Base-by-base conservation (phyloP, 2,113 vertebrate species). In the Polypterus senegalus region DNA sequence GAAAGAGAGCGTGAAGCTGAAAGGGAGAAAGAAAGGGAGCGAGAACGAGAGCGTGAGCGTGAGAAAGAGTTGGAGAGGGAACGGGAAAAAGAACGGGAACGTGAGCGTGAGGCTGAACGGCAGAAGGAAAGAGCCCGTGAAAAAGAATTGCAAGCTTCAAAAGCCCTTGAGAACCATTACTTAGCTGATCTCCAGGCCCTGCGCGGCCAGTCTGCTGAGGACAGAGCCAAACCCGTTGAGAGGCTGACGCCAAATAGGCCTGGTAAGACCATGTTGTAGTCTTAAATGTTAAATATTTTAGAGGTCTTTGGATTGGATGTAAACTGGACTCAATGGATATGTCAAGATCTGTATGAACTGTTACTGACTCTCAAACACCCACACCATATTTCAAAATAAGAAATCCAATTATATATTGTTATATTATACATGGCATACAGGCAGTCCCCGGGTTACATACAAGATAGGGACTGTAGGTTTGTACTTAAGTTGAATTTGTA, bases 91-190 rank as follows among this genome's bases (percentile, higher is more conserved):
- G 87, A 91, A 61, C 85, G 88, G 4, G 92, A 86, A 54, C 66
- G 77, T 3, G 89, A 93, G 64, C 74, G 79, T 1, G 88, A 97
- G 66, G 69, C 87, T 59, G 92, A 96, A 79, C 80, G 87, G 64
- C 88, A 97, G 70, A 87, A 91, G 58, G 90, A 97, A 63, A 81
- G 82, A 60, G 88, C 87, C 58, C 86, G 92, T 6, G 94, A 98
- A 74, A 97, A 97, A 77, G 93, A 96, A 75, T 81, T 93, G 72
- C 91, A 87, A 79, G 85, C 86, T 1, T 83, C 91, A 69, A 95
- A 95, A 82, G 87, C 83, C 66, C 83, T 92, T 77, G 94, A 98
- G 70, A 91, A 84, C 5, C 82, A 91, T 55, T 97, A 93, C 77
- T 80, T 97, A 67, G 78, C 90, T 0, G 93, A 97, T 71, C 78